Evolutionary conservation across 2,797 vertebrate species (phyloP).

Genomic region (Phoeniculus purpureus): DNA sequence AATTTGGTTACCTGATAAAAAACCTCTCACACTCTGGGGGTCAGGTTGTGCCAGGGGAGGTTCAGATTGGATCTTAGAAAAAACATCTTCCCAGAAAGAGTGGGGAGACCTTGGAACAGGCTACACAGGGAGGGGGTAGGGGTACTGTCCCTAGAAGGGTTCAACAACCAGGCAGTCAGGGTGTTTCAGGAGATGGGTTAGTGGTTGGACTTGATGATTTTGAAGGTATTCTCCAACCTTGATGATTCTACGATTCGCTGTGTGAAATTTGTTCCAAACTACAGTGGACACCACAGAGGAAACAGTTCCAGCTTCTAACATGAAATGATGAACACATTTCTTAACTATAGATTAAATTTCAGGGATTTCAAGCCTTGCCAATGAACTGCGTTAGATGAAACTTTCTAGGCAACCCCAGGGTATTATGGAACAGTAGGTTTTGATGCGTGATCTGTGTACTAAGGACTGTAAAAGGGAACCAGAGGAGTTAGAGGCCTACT

Average conservation of each 20-base stretch:
- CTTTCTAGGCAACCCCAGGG: not conserved
- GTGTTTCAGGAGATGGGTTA: too few relatives aligned
- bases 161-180: too few relatives aligned
- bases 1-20: not conserved
- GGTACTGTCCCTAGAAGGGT: too few relatives aligned
- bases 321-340: not conserved
- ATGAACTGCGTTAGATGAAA: not conserved
- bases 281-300: not conserved
- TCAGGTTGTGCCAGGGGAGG: too few relatives aligned
- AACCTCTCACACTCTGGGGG: not conserved
- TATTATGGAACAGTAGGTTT: not conserved
- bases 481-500: not conserved
- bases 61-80: too few relatives aligned
- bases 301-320: not conserved
- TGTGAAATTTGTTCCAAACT: not conserved
- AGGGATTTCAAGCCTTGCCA: not conserved
- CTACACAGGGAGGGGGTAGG: too few relatives aligned
- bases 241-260: too few relatives aligned
- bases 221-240: too few relatives aligned
- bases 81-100: too few relatives aligned
- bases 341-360: not conserved
- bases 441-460: not conserved
- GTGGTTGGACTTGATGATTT: too few relatives aligned
- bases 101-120: too few relatives aligned
- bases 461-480: not conserved